phyloP scores from a whole-genome alignment of 2,113 vertebrate genomes.

The Mormyrus lacerda region DNA sequence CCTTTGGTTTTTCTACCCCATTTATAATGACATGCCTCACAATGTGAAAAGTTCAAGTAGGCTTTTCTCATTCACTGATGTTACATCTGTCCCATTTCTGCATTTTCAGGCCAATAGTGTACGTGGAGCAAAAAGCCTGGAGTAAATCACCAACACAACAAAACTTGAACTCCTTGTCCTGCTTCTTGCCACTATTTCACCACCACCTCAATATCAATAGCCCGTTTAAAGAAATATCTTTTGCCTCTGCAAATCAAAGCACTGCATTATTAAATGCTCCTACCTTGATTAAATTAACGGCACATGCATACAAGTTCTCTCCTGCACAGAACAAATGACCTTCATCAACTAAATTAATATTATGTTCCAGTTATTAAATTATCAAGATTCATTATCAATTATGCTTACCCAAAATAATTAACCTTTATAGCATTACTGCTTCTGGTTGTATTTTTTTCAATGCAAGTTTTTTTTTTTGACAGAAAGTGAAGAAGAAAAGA shows the following conservation, averaged over 20 bases:
- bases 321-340: conserved; percentile 15
- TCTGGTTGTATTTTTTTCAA: not conserved
- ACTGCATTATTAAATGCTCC: not conserved
- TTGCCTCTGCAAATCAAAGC: not conserved
- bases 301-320: not conserved
- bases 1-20: not conserved
- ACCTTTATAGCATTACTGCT: not conserved
- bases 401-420: not conserved
- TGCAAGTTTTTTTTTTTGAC: not conserved
- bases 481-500: not conserved
- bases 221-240: not conserved
- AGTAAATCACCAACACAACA: not conserved
- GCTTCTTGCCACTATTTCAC: not conserved
- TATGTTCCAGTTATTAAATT: conserved; percentile 8
- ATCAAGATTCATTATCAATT: conserved; percentile 3
- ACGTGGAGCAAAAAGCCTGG: not conserved
- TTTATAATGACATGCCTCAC: not conserved
- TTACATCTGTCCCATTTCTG: not conserved
- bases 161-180: not conserved
- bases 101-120: not conserved
- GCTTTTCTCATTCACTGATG: not conserved
- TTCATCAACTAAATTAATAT: conserved; percentile 6
- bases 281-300: conserved; percentile 6
- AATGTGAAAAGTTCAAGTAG: not conserved
- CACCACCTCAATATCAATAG: not conserved